A percentile compares a stretch with the other conserved stretches of the same genome.
Evolutionary conservation across 2,113 vertebrate genomes (phyloP).

Genomic region (Probosciger aterrimus): DNA sequence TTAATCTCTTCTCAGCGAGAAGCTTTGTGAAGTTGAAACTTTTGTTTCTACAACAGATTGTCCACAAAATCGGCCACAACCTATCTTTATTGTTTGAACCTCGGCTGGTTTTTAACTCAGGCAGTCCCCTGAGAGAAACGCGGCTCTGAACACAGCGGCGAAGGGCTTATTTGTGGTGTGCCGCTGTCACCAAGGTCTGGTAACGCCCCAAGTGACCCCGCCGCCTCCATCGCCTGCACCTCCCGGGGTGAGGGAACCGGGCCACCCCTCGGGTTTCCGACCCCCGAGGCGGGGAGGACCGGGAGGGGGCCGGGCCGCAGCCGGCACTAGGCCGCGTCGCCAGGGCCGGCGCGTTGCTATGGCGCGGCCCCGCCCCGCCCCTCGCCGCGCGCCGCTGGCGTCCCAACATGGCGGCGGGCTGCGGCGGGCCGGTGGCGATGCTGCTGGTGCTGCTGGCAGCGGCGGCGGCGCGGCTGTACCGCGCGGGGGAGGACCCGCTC

Average conservation of each 20-base stretch:
- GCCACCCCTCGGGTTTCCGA: too few relatives aligned
- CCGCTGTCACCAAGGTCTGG: background rate
- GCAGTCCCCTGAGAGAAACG: background rate
- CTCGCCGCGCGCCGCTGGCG: background rate
- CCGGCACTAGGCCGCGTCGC: background rate
- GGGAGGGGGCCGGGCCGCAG: too few relatives aligned
- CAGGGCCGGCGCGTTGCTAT: background rate
- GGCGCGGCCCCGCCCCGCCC: background rate
- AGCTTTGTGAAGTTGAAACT: background rate
- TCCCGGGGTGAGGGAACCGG: too few relatives aligned
- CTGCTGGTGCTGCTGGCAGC: slow-evolving; percentile 12
- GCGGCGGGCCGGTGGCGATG: background rate
- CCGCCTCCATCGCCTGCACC: background rate
- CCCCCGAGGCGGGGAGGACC: too few relatives aligned
- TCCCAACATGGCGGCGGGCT: slow-evolving; percentile 1
- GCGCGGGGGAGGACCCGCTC: slow-evolving; percentile 80
- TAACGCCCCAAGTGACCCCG: fast-evolving
- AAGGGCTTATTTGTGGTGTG: fast-evolving
- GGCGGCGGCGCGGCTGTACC: slow-evolving; percentile 75
- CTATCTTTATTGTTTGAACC: background rate
- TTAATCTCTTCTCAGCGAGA: background rate
- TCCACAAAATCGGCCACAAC: background rate
- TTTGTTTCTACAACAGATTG: background rate
- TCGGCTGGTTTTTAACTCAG: background rate
- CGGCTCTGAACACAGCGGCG: background rate